Percentiles rank a stretch among this genome's conserved stretches.
Conservation (phyloP, 2,113 vertebrate species). For the Manacus vitellinus region DNA sequence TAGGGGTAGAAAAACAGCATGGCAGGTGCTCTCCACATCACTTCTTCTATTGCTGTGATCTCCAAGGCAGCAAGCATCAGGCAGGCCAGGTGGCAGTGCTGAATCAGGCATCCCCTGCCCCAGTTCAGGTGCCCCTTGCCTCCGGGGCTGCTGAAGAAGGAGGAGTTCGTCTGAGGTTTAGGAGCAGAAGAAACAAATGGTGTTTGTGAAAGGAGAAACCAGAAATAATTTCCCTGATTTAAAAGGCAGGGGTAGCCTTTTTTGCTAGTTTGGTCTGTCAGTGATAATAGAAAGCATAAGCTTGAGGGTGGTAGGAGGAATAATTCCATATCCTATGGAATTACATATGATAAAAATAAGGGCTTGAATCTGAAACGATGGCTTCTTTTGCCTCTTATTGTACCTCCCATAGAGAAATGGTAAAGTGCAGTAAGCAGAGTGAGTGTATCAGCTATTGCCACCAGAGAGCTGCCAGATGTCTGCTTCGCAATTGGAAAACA, state of each 20-base stretch:
- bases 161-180: neutral
- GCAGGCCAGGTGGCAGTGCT: neutral
- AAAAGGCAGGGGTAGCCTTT: neutral
- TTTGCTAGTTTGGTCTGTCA: neutral
- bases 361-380: neutral
- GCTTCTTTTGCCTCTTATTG: neutral
- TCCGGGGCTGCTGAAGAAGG: neutral
- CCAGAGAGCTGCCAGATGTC: conserved; percentile 57
- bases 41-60: accelerated
- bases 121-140: neutral
- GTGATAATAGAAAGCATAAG: neutral
- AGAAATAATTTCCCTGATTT: neutral
- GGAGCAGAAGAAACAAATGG: neutral
- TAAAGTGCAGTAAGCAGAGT: neutral
- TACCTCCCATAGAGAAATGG: conserved; percentile 43
- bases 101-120: accelerated
- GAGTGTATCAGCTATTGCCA: conserved; percentile 17
- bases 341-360: neutral
- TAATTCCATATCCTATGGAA: neutral
- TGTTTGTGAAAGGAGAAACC: neutral
- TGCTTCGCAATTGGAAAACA: conserved; percentile 24
- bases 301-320: neutral
- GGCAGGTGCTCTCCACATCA: neutral
- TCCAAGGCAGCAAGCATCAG: neutral
- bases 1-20: neutral